These are phyloP conservation scores for Halesus radiatus DNA, from an alignment of 1,140 invertebrate species.

Conservation along the genomic window DNA sequence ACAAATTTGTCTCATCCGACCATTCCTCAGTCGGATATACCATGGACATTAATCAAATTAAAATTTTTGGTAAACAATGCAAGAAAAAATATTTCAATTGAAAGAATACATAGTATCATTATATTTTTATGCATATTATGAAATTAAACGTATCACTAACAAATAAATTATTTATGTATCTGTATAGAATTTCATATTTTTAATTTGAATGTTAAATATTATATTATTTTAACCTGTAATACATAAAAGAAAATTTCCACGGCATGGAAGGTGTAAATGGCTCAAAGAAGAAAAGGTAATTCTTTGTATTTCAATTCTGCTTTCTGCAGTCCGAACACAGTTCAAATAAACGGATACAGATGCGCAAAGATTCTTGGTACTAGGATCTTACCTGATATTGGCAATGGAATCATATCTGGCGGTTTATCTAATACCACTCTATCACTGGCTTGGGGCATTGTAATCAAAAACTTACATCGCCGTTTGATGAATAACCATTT, in stretches of 20 bases:
- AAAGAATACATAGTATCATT: conserved; percentile 13
- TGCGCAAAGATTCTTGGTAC: too few relatives aligned
- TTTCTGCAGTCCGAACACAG: too few relatives aligned
- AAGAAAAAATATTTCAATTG: conserved; percentile 22
- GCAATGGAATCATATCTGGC: too few relatives aligned
- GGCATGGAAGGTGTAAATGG: background rate
- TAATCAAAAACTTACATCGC: too few relatives aligned
- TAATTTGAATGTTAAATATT: background rate
- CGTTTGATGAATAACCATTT: too few relatives aligned
- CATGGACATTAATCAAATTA: background rate
- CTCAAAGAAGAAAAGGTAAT: background rate
- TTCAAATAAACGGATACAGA: too few relatives aligned
- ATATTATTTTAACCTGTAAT: background rate
- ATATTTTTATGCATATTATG: background rate
- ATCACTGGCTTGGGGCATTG: too few relatives aligned
- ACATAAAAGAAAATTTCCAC: background rate
- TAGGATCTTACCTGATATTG: too few relatives aligned
- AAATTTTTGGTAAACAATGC: background rate
- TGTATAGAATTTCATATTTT: background rate
- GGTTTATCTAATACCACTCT: too few relatives aligned
- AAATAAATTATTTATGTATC: background rate
- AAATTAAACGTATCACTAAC: too few relatives aligned
- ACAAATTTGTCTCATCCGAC: background rate
- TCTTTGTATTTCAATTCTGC: too few relatives aligned
- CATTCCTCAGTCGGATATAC: background rate